A percentile compares a stretch with the other conserved stretches of the same genome.
These are phyloP conservation scores for Trogon melanurus DNA, from an alignment of 2,113 vertebrate genomes.

Conservation along the genomic window DNA sequence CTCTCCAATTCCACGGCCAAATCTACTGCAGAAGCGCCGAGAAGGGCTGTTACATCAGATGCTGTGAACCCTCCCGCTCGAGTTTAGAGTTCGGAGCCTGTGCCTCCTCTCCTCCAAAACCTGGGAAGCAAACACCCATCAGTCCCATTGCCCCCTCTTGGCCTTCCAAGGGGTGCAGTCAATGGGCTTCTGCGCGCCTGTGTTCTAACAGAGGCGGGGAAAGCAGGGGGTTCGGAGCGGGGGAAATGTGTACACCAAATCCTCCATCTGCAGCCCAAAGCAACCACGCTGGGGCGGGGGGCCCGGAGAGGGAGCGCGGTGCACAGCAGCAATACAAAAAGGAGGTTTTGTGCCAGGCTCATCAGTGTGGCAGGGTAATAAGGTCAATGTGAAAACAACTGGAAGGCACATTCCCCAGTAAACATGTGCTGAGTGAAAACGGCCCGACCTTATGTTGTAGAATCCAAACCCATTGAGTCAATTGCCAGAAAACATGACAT, in stretches of 20 bases:
- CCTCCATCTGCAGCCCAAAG: neutral
- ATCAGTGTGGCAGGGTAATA: slow-evolving; percentile 89
- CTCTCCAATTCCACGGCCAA: neutral
- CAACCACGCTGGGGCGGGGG: neutral
- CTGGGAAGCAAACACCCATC: neutral
- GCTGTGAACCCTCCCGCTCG: neutral
- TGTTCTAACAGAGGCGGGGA: neutral
- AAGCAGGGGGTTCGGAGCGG: neutral
- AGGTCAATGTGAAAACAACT: slow-evolving; percentile 95
- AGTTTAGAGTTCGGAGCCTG: neutral
- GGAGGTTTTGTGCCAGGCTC: slow-evolving; percentile 79
- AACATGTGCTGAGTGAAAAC: slow-evolving; percentile 86
- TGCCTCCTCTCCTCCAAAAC: neutral
- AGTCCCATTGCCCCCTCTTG: neutral
- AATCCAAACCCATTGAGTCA: slow-evolving; percentile 96
- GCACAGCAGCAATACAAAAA: slow-evolving; percentile 6
- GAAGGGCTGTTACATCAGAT: neutral
- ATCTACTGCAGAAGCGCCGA: neutral
- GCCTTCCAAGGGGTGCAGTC: neutral
- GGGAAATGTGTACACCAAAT: neutral
- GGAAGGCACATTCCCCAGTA: slow-evolving; percentile 89
- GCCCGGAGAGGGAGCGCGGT: neutral
- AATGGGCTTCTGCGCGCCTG: neutral
- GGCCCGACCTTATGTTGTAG: slow-evolving; percentile 88
- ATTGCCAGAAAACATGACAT: slow-evolving; percentile 97